Conservation (phyloP, 1,140 invertebrate genomes). For the Gryon sp. region DNA sequence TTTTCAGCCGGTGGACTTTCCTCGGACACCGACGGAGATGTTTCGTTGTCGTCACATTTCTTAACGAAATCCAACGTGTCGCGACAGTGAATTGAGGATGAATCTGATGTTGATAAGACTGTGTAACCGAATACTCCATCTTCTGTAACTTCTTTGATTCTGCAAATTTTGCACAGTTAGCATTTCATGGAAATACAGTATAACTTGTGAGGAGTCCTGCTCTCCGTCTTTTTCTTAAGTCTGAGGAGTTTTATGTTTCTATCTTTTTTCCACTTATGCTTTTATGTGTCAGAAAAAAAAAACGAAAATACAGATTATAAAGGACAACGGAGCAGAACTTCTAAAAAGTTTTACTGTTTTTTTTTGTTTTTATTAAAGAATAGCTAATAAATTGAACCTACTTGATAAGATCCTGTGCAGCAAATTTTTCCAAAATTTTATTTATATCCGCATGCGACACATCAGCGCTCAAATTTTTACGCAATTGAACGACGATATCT, state of each 20-base stretch:
- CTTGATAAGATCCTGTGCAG: conserved; percentile 91
- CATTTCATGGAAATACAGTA: conserved; percentile 1
- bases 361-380: too few species aligned
- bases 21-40: conserved; percentile 67
- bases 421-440: conserved; percentile 92
- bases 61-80: conserved; percentile 64
- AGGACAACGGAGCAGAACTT: conserved; percentile 8
- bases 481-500: conserved; percentile 83
- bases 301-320: conserved; percentile 15
- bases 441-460: conserved; percentile 84
- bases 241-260: too few species aligned
- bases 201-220: too few species aligned
- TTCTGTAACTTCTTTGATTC: conserved; percentile 77
- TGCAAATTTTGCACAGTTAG: conserved; percentile 45
- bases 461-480: conserved; percentile 82
- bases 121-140: conserved; percentile 77
- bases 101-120: conserved; percentile 72
- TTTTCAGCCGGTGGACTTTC: conserved; percentile 71
- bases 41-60: conserved; percentile 64
- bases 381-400: conserved; percentile 63
- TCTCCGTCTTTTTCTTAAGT: too few species aligned
- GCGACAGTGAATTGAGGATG: conserved; percentile 67
- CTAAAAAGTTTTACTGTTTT: conserved; percentile 1
- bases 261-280: too few species aligned
- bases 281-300: too few species aligned